Percentiles rank a stretch among this genome's conserved stretches.
These are phyloP conservation scores for Pyrocoelia pectoralis DNA, from an alignment of 2,888 invertebrate genomes.

Conservation along the genomic window DNA sequence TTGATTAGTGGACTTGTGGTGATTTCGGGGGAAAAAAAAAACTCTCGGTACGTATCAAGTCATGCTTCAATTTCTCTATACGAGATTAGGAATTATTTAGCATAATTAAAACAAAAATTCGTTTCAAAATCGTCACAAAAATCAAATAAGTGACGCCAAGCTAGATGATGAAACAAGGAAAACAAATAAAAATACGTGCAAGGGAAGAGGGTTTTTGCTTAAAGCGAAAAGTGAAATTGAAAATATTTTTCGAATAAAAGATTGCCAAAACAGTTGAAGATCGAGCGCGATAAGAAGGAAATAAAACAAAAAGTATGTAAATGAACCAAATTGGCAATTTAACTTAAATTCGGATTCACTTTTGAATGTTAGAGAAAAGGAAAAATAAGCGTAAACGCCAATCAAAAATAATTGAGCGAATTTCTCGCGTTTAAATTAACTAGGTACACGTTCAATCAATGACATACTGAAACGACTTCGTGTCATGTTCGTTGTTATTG, in stretches of 20 bases:
- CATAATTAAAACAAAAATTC: too few species aligned
- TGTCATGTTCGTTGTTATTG: constrained; percentile 20
- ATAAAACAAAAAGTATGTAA: not conserved
- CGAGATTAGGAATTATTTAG: not conserved
- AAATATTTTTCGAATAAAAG: constrained; percentile 1
- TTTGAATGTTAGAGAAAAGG: not conserved
- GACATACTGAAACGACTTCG: constrained; percentile 24
- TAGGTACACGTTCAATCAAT: constrained; percentile 21
- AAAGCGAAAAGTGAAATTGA: not conserved
- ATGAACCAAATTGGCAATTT: not conserved
- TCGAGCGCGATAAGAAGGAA: not conserved
- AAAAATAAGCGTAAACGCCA: constrained; percentile 21
- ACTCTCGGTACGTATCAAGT: not conserved
- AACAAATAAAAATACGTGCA: too few species aligned
- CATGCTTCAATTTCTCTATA: not conserved
- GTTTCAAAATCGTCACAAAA: too few species aligned
- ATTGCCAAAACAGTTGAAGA: not conserved
- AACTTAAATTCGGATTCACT: too few species aligned
- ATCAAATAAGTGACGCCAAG: too few species aligned
- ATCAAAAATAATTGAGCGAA: constrained; percentile 28
- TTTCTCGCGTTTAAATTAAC: constrained; percentile 28
- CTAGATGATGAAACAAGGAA: too few species aligned
- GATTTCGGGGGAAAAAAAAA: not conserved
- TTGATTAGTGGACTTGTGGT: constrained; percentile 9
- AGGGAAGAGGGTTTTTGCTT: too few species aligned